Evolutionary conservation across 2,113 vertebrate genomes (phyloP), one percentile per base, ranked within the genome.

Genomic region (Poeciliopsis retropinna): DNA sequence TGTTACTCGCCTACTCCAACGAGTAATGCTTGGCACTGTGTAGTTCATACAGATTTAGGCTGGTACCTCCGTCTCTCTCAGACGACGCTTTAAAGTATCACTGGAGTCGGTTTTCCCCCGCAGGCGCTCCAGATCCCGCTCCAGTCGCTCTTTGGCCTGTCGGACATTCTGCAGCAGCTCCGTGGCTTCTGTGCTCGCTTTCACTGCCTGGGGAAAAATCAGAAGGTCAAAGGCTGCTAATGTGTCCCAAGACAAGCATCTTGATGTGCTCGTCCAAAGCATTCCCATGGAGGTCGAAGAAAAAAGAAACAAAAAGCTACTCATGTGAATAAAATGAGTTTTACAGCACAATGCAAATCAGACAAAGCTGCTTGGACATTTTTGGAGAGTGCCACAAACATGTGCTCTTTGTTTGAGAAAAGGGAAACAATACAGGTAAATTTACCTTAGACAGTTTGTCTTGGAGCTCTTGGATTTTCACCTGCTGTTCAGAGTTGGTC

Each of bases 111-210:
- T 96, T 34, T 97, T 94, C 74, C 95, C 96, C 84, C 96, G 95
- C 73, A 99, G 93, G 70, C 97, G 96, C 93, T 99, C 97, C 79
- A 99, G 67, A 76, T 99, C 97, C 12, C 96, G 94, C 85, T 99
- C 98, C 19, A 98, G 95, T 6, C 96, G 94, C 80, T 99, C 98
- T 91, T 99, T 99, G 22, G 98, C 97, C 92, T 99, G 98, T 31
- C 98, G 97, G 78, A 99, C 98, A 75, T 99, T 99, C 93, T 99
- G 97, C 79, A 99, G 95, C 75, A 99, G 95, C 90, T 99, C 98
- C 0, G 98, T 98, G 76, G 98, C 98, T 89, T 99, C 98, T 22
- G 97, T 96, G 91, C 97, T 99, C 32, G 98, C 98, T 91, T 98
- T 99, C 67, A 99, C 97, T 34, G 98, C 98, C 98, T 99, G 77